phyloP scores from a whole-genome alignment of 2,113 vertebrate genomes.

The Callipepla squamata region DNA sequence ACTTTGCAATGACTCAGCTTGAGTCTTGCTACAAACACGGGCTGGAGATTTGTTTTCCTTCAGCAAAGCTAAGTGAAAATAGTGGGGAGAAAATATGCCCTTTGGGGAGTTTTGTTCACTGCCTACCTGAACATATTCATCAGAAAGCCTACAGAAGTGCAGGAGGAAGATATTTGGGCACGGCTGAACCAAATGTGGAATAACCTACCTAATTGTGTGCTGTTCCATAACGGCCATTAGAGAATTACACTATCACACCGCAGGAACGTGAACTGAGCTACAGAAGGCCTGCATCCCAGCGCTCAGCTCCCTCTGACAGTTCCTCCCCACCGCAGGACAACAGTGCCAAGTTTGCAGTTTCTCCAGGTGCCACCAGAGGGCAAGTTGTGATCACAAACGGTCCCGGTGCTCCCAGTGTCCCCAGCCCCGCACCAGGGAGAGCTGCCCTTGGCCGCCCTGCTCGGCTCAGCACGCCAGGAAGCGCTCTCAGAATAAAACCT shows the following conservation, averaged over 20 bases:
- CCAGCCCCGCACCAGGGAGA: not conserved
- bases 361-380: constrained; percentile 74
- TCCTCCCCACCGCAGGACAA: not conserved
- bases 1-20: constrained; percentile 48
- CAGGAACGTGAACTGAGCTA: fast-evolving
- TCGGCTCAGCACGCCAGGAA: not conserved
- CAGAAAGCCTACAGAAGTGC: not conserved
- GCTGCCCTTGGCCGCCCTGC: constrained; percentile 34
- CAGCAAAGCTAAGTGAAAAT: constrained; percentile 46
- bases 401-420: not conserved
- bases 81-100: not conserved
- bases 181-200: not conserved
- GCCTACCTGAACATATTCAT: not conserved
- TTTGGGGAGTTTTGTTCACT: constrained; percentile 39
- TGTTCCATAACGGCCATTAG: not conserved
- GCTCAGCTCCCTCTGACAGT: not conserved
- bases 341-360: constrained; percentile 37
- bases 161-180: not conserved
- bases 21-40: not conserved
- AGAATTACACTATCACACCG: not conserved
- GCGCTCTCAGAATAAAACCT: not conserved
- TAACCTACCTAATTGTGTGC: not conserved
- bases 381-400: constrained; percentile 50
- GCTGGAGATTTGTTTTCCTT: constrained; percentile 30
- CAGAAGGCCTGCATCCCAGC: not conserved